A percentile compares a stretch with the other conserved stretches of the same genome.
Conservation (phyloP, 2,888 invertebrate genomes). For the Phasia obesa region DNA sequence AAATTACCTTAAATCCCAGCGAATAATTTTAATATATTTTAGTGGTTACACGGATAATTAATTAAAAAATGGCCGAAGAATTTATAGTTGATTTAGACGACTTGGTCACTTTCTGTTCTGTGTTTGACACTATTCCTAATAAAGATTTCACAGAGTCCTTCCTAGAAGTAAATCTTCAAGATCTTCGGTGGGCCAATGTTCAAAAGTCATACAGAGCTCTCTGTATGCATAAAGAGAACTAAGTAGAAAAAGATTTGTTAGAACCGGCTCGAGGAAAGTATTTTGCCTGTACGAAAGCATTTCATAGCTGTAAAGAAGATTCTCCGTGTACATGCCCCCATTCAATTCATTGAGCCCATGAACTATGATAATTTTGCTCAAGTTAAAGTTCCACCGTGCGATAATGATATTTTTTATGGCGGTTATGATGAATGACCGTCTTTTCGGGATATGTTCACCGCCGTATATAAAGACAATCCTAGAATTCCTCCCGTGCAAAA, state of each 20-base stretch:
- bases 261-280: conserved; percentile 5
- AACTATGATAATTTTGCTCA: too few relatives aligned
- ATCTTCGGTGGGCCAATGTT: background rate
- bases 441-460: too few relatives aligned
- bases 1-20: too few relatives aligned
- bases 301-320: too few relatives aligned
- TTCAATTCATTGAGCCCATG: too few relatives aligned
- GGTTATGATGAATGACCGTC: too few relatives aligned
- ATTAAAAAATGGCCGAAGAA: background rate
- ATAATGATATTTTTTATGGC: too few relatives aligned
- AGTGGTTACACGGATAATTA: background rate
- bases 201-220: conserved; percentile 3
- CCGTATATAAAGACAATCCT: too few relatives aligned
- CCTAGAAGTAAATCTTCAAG: background rate
- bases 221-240: background rate
- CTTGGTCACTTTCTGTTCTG: too few relatives aligned
- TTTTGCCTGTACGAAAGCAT: background rate
- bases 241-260: background rate
- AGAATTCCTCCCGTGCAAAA: too few relatives aligned
- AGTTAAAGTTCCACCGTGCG: too few relatives aligned
- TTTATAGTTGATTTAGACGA: conserved; percentile 18
- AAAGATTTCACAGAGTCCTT: conserved; percentile 2
- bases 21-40: background rate
- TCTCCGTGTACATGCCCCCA: too few relatives aligned
- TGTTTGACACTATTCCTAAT: conserved; percentile 1